Conservation (phyloP, 2,888 invertebrate genomes). For the Epsilonema sp. region DNA sequence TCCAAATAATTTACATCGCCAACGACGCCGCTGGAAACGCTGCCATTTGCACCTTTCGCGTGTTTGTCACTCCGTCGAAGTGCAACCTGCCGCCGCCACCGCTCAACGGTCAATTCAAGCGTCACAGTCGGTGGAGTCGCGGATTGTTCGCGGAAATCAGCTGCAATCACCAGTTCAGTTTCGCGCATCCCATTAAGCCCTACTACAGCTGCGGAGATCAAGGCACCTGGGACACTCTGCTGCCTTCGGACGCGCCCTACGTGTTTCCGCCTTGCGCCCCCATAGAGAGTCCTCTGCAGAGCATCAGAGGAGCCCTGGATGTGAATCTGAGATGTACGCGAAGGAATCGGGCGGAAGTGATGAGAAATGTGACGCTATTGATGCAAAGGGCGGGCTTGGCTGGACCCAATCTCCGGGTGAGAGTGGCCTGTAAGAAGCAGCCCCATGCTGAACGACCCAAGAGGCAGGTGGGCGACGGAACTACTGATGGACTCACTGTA, state of each 20-base stretch:
- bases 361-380: no score
- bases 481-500: no score
- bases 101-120: no score
- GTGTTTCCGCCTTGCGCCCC: conserved; percentile 3
- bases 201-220: conserved; percentile 5
- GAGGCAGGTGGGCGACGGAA: no score
- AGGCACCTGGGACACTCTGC: conserved; percentile 2
- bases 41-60: not conserved
- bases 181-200: conserved; percentile 1
- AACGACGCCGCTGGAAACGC: conserved; percentile 1
- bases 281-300: not conserved
- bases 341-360: no score
- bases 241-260: not conserved
- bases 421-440: no score
- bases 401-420: no score
- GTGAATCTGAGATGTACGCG: no score
- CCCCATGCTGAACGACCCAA: no score
- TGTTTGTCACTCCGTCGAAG: conserved; percentile 1
- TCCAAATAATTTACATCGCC: conserved; percentile 4
- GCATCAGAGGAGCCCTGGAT: not conserved
- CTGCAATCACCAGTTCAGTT: not conserved
- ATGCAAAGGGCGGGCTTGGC: no score
- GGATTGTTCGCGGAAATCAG: not conserved
- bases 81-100: not conserved
- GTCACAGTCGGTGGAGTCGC: not conserved